Conservation (phyloP, 2,797 vertebrate genomes). For the Halcyon leucocephala region DNA sequence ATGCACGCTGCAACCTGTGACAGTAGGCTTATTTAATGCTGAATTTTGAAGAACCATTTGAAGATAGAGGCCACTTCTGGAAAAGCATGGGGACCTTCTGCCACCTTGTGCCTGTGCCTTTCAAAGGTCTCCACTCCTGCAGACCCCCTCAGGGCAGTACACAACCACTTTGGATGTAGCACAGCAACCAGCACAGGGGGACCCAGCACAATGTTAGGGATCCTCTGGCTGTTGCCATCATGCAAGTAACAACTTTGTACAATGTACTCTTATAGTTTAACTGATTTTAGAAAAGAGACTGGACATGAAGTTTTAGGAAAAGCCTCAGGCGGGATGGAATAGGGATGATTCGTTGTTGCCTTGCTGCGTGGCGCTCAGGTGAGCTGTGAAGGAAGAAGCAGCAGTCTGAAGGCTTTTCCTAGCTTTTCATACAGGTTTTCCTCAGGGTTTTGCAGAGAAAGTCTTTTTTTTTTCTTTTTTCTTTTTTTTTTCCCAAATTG, state of each 20-base stretch:
- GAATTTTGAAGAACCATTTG: neutral
- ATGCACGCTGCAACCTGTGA: neutral
- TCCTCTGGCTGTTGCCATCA: neutral
- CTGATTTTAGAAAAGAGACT: neutral
- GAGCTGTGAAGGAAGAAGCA: neutral
- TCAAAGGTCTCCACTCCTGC: neutral
- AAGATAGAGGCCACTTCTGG: neutral
- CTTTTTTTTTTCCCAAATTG: neutral
- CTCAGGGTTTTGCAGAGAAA: neutral
- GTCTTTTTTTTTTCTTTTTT: neutral
- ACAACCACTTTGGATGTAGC: neutral
- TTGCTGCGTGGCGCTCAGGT: fast-evolving
- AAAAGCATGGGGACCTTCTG: neutral
- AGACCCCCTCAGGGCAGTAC: neutral
- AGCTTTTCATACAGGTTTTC: neutral
- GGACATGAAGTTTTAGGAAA: neutral
- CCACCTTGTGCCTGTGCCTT: neutral
- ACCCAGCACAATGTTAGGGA: neutral
- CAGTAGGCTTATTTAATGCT: neutral
- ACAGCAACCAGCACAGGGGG: neutral
- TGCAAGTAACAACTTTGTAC: neutral
- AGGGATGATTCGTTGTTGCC: neutral
- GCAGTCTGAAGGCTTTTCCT: neutral
- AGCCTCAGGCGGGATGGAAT: neutral
- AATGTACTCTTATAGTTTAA: neutral